Conservation (phyloP, 1,140 invertebrate genomes). For the Pseudomyrmex gracilis region DNA sequence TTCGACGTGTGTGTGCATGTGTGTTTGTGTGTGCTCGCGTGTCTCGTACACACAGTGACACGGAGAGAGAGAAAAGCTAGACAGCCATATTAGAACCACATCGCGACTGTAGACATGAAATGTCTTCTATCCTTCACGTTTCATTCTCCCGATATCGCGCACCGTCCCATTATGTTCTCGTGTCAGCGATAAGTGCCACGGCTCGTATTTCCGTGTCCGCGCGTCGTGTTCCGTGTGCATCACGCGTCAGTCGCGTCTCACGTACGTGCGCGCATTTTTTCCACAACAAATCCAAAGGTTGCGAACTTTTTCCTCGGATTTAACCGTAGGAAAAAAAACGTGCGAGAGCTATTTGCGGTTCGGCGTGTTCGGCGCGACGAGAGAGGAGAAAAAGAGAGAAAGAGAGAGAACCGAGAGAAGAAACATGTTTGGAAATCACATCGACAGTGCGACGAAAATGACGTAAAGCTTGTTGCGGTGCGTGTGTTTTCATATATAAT, state of each 20-base stretch:
- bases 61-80: constrained; percentile 24
- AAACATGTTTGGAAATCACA: constrained; percentile 26
- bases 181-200: constrained; percentile 42
- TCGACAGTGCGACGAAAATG: constrained; percentile 30
- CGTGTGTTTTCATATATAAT: constrained; percentile 24
- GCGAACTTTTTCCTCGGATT: constrained; percentile 5
- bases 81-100: constrained; percentile 52
- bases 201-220: background rate
- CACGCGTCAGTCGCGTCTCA: background rate
- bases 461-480: constrained; percentile 22
- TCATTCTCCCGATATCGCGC: constrained; percentile 38
- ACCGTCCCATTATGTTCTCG: constrained; percentile 2
- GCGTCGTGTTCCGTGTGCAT: background rate
- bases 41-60: too few relatives aligned
- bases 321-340: constrained; percentile 35
- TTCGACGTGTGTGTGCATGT: too few relatives aligned
- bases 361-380: constrained; percentile 11
- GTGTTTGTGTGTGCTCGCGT: too few relatives aligned
- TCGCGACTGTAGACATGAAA: constrained; percentile 56
- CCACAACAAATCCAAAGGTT: background rate
- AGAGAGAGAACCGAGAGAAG: background rate
- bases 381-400: background rate
- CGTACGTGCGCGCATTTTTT: too few relatives aligned
- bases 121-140: constrained; percentile 45
- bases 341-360: constrained; percentile 36